Evolutionary conservation across 2,797 vertebrate genomes (phyloP).

Genomic region (Prionace glauca): DNA sequence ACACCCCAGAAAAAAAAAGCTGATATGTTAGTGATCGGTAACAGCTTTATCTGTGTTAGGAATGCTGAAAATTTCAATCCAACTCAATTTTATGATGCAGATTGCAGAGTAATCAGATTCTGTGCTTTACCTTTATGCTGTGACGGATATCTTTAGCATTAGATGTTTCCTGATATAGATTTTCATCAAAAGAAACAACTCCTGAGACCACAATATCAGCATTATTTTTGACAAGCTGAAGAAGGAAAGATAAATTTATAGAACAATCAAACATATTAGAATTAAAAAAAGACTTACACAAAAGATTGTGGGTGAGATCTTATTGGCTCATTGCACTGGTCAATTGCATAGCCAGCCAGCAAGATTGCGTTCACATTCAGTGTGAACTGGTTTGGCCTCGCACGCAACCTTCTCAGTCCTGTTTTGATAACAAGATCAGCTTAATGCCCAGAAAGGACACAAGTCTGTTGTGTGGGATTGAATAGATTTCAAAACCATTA

Average conservation of each 20-base stretch:
- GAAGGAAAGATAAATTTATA: neutral
- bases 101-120: neutral
- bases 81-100: neutral
- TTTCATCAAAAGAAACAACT: neutral
- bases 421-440: no score
- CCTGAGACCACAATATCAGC: slow-evolving; percentile 1
- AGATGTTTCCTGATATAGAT: neutral
- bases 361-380: no score
- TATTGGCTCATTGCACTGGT: no score
- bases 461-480: no score
- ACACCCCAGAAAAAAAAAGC: no score
- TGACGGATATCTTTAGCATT: neutral
- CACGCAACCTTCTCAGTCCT: no score
- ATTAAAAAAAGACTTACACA: neutral
- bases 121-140: neutral
- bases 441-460: no score
- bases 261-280: neutral
- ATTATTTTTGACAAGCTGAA: neutral
- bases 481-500: no score
- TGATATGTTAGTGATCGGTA: no score
- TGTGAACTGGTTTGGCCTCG: no score
- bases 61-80: neutral
- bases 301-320: neutral
- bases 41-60: neutral
- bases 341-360: no score